phyloP scores from a whole-genome alignment of 2,113 vertebrate genomes.

The Fregetta grallaria region DNA sequence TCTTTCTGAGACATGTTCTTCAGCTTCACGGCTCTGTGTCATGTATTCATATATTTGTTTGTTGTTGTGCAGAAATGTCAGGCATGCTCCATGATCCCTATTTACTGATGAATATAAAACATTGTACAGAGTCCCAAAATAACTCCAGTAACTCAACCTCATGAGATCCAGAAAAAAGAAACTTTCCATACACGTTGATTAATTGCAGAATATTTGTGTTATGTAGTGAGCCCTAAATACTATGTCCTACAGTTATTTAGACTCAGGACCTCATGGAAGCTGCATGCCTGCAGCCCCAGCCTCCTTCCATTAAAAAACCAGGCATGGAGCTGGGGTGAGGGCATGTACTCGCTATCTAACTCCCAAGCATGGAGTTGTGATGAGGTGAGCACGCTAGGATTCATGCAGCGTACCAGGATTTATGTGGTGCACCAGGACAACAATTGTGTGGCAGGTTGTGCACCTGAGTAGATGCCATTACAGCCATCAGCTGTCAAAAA shows the following conservation, averaged over 20 bases:
- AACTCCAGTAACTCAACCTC: not conserved
- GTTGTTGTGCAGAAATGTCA: not conserved
- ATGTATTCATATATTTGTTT: not conserved
- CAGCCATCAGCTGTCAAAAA: not conserved
- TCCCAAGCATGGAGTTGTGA: not conserved
- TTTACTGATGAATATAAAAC: not conserved
- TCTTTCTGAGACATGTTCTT: not conserved
- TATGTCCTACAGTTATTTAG: not conserved
- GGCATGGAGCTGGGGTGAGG: not conserved
- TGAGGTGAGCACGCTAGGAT: fast-evolving
- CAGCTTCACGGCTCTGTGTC: not conserved
- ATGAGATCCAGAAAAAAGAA: not conserved
- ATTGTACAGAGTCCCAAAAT: not conserved
- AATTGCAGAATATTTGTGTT: not conserved
- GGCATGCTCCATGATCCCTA: not conserved
- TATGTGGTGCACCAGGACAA: not conserved
- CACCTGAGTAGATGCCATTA: not conserved
- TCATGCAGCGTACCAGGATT: fast-evolving
- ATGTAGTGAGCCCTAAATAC: not conserved
- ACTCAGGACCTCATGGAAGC: not conserved
- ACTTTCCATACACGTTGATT: not conserved
- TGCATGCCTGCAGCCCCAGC: not conserved
- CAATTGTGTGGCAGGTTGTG: not conserved
- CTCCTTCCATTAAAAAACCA: not conserved
- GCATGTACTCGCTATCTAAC: not conserved